A percentile compares a stretch with the other conserved stretches of the same genome.
Evolutionary conservation across 2,113 vertebrate species (phyloP).

Genomic region (Phalacrocorax pelagicus): DNA sequence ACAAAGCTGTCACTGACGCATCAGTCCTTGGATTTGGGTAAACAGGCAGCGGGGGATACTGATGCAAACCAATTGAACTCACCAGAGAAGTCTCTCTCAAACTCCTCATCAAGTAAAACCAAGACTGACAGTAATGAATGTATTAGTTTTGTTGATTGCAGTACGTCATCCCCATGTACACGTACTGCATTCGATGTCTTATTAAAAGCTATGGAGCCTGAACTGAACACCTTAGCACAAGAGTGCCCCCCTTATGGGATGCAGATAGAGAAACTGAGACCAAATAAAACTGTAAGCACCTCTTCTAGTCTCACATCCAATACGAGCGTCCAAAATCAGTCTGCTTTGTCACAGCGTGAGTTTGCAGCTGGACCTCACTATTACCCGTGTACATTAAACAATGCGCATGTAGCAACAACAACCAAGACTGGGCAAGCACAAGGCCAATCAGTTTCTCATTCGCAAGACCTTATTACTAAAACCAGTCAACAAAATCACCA

Average conservation of each 20-base stretch:
- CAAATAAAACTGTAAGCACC: slow-evolving; percentile 70
- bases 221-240: slow-evolving; percentile 90
- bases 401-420: slow-evolving; percentile 66
- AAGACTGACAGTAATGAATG: slow-evolving; percentile 75
- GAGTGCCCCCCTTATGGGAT: slow-evolving; percentile 76
- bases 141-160: slow-evolving; percentile 60
- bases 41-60: slow-evolving; percentile 62
- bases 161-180: slow-evolving; percentile 71
- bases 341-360: slow-evolving; percentile 76
- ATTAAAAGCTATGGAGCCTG: slow-evolving; percentile 97
- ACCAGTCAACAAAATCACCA: slow-evolving; percentile 66
- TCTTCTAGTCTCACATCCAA: slow-evolving; percentile 72
- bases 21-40: slow-evolving; percentile 66
- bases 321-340: slow-evolving; percentile 70
- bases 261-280: slow-evolving; percentile 77
- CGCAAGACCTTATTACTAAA: slow-evolving; percentile 62
- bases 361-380: slow-evolving; percentile 76
- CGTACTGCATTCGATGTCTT: slow-evolving; percentile 92
- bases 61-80: slow-evolving; percentile 32
- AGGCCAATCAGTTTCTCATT: slow-evolving; percentile 56
- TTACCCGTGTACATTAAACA: slow-evolving; percentile 71
- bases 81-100: slow-evolving; percentile 21
- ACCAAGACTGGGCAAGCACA: slow-evolving; percentile 70
- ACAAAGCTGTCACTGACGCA: slow-evolving; percentile 56
- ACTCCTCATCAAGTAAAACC: slow-evolving; percentile 58